phyloP scores from a whole-genome alignment of 2,113 vertebrate genomes.

The Otocyon megalotis region DNA sequence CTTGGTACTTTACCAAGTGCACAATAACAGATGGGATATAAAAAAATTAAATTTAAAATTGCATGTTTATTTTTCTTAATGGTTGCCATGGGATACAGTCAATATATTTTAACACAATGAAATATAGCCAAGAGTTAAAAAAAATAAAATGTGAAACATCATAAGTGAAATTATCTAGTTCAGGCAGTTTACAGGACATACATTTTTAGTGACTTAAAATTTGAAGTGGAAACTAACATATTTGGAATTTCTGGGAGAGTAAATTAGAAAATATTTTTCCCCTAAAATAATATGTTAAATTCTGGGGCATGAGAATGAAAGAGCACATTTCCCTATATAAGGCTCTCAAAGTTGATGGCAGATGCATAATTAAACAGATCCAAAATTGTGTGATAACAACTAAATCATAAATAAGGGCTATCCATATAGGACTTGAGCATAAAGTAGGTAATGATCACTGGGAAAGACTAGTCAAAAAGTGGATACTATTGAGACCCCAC shows the following conservation, averaged over 20 bases:
- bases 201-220: background rate
- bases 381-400: background rate
- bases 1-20: background rate
- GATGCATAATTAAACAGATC: background rate
- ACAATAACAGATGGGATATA: background rate
- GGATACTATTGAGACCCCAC: background rate
- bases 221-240: background rate
- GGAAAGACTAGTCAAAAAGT: background rate
- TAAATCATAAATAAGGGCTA: background rate
- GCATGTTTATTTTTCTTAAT: conserved; percentile 10
- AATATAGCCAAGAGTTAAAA: background rate
- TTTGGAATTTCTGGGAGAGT: background rate
- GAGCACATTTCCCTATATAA: background rate
- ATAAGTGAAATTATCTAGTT: background rate
- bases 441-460: background rate
- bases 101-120: background rate
- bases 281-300: background rate
- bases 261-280: background rate
- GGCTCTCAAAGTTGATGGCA: background rate
- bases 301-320: background rate
- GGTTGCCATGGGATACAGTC: background rate
- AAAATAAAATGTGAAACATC: background rate
- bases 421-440: background rate
- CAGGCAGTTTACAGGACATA: background rate
- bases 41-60: background rate